phyloP scores from a whole-genome alignment of 1,140 invertebrate genomes.

The Thaumatotibia leucotreta region DNA sequence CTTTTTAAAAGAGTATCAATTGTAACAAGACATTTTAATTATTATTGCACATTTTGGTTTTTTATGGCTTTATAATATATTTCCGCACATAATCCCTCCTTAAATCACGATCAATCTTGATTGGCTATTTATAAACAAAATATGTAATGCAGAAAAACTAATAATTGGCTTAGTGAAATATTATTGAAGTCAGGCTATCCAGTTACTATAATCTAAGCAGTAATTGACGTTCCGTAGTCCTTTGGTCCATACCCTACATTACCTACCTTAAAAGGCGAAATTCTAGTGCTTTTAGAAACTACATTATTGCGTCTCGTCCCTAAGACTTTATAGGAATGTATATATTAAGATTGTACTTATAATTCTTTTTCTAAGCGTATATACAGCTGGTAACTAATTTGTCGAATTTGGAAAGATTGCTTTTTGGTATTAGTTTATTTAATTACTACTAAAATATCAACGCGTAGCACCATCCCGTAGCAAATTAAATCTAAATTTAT shows the following conservation, averaged over 20 bases:
- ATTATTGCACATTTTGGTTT: too few relatives aligned
- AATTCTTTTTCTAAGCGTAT: neutral
- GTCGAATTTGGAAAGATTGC: conserved; percentile 24
- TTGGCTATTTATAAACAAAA: too few relatives aligned
- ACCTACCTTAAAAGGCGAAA: neutral
- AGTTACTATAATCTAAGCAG: neutral
- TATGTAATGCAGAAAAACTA: too few relatives aligned
- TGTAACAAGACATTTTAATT: too few relatives aligned
- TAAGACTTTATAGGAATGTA: neutral
- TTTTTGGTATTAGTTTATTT: conserved; percentile 28
- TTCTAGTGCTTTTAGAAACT: neutral
- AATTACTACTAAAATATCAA: conserved; percentile 20
- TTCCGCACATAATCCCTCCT: too few relatives aligned
- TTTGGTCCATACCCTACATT: conserved; percentile 12
- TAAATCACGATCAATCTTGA: too few relatives aligned
- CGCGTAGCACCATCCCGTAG: conserved; percentile 35
- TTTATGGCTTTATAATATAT: too few relatives aligned
- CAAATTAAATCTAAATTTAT: conserved; percentile 14
- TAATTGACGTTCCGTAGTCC: conserved; percentile 13
- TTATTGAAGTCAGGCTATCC: neutral
- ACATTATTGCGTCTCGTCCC: conserved; percentile 1
- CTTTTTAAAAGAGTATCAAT: neutral
- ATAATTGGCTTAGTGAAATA: neutral
- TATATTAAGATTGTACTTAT: neutral
- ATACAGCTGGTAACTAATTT: conserved; percentile 29